A percentile compares a stretch with the other conserved stretches of the same genome.
Evolutionary conservation across 2,113 vertebrate species (phyloP).

Genomic region (Pygoscelis adeliae): DNA sequence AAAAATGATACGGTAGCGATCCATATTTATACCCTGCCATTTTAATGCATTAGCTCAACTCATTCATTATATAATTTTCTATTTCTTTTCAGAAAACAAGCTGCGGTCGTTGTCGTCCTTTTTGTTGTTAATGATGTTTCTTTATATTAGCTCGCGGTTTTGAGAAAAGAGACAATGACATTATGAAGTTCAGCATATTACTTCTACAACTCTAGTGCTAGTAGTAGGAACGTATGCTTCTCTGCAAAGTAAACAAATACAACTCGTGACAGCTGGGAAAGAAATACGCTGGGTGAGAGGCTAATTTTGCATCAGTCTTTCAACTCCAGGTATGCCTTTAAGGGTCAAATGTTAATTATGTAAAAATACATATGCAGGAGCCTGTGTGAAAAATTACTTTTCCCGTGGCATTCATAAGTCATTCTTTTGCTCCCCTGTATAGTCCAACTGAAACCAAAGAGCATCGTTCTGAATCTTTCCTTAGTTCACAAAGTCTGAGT

Average conservation of each 20-base stretch:
- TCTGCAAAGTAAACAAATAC: neutral
- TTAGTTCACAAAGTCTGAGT: neutral
- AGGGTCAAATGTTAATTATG: neutral
- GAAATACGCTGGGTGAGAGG: neutral
- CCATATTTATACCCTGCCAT: neutral
- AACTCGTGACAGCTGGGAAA: neutral
- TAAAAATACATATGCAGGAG: neutral
- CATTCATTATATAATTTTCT: constrained; percentile 6
- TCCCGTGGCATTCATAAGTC: neutral
- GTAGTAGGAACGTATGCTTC: neutral
- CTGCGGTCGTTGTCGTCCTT: neutral
- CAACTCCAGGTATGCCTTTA: neutral
- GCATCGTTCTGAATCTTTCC: neutral
- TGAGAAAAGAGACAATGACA: neutral
- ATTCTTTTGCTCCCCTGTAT: neutral
- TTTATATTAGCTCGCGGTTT: neutral
- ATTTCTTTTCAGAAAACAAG: neutral
- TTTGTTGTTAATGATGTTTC: constrained; percentile 1
- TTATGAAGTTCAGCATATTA: neutral
- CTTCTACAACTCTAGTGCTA: neutral
- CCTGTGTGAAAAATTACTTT: neutral
- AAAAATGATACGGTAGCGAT: neutral
- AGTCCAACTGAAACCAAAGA: neutral
- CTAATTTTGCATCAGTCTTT: neutral
- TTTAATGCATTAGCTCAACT: neutral